These are phyloP conservation scores for Poeciliopsis prolifica DNA, from an alignment of 2,113 vertebrate species.

Conservation along the genomic window DNA sequence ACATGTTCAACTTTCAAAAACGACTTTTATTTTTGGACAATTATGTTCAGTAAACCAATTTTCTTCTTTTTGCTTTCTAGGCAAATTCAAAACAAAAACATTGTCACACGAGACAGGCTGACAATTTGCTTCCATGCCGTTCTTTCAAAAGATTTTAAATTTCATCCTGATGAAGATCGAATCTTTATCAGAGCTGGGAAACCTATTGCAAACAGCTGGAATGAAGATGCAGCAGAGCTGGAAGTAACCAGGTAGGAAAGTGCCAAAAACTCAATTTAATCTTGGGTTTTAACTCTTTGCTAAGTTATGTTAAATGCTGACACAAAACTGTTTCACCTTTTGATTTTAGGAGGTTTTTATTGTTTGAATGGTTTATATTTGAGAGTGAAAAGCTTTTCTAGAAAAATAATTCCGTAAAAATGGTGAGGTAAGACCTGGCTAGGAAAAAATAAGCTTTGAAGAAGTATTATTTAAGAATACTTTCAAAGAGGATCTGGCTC, in stretches of 20 bases:
- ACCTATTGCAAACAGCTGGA: conserved; percentile 54
- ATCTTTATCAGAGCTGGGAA: conserved; percentile 76
- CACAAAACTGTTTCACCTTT: background rate
- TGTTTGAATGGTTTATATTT: background rate
- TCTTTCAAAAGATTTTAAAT: conserved; percentile 85
- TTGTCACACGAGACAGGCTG: conserved; percentile 57
- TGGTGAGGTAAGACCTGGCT: background rate
- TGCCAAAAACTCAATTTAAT: background rate
- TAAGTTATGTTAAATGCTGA: background rate
- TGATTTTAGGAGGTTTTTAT: background rate
- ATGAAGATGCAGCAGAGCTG: background rate
- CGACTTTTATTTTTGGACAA: background rate
- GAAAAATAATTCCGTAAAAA: background rate
- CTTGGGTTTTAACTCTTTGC: background rate
- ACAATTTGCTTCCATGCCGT: conserved; percentile 90
- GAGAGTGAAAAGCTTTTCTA: background rate
- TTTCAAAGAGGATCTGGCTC: background rate
- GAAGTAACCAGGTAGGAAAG: conserved; percentile 65
- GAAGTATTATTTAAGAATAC: background rate
- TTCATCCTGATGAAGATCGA: conserved; percentile 54
- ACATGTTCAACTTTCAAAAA: background rate
- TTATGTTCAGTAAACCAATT: background rate
- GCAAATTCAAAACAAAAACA: conserved; percentile 32
- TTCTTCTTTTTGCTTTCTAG: conserved; percentile 35
- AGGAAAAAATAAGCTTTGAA: background rate